phyloP scores from a whole-genome alignment of 2,113 vertebrate species.

The Anoplopoma fimbria region DNA sequence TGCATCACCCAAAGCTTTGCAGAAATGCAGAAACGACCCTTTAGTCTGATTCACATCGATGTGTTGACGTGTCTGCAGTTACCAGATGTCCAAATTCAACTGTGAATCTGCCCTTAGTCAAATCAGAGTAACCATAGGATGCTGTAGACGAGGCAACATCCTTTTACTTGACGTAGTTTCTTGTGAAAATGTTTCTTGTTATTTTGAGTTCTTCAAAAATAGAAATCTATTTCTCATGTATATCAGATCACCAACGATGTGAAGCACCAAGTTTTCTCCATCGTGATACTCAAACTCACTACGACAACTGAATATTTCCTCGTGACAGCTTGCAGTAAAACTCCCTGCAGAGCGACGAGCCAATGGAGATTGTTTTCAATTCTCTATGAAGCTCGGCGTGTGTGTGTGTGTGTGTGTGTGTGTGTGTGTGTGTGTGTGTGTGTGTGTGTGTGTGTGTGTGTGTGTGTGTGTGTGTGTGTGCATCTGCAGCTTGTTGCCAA shows the following conservation, averaged over 20 bases:
- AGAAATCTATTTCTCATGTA: neutral
- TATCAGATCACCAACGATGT: neutral
- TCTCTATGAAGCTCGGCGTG: neutral
- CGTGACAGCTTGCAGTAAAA: constrained; percentile 8
- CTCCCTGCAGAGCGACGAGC: constrained; percentile 3
- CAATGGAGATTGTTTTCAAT: neutral
- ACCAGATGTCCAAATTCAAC: neutral
- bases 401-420: neutral
- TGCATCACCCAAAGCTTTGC: neutral
- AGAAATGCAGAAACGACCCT: neutral
- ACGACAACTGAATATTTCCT: neutral
- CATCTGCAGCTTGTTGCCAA: constrained; percentile 33
- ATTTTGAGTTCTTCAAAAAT: neutral
- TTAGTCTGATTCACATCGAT: neutral
- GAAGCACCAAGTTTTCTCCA: neutral
- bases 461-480: constrained; percentile 15
- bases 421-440: constrained; percentile 12
- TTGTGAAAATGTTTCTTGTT: neutral
- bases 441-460: constrained; percentile 37
- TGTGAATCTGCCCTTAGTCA: neutral
- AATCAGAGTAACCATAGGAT: neutral
- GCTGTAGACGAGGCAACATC: neutral
- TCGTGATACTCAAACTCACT: neutral
- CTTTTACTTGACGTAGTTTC: neutral
- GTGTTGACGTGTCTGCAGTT: too few species aligned